phyloP scores from a whole-genome alignment of 2,113 vertebrate species.

The Gobiocypris rarus region DNA sequence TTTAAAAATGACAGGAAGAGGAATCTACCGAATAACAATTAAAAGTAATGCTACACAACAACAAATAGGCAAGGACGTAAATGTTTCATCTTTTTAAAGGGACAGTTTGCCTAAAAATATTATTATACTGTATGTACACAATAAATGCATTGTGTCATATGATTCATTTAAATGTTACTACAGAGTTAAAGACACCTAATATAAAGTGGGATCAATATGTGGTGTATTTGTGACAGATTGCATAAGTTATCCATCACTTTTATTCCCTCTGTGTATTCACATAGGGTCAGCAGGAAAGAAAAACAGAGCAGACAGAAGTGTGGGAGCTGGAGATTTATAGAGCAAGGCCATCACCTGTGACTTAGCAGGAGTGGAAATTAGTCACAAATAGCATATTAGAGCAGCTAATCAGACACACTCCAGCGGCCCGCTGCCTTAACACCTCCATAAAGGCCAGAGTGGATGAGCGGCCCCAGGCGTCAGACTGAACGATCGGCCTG shows the following conservation, averaged over 20 bases:
- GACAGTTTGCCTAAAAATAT: too few relatives aligned
- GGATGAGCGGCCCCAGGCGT: constrained; percentile 83
- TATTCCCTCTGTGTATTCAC: constrained; percentile 88
- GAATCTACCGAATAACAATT: not conserved
- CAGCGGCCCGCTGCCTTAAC: constrained; percentile 90
- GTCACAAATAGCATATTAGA: constrained; percentile 99
- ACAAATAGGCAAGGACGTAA: too few relatives aligned
- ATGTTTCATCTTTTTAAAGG: too few relatives aligned
- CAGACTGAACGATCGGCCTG: constrained; percentile 89
- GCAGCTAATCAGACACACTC: constrained; percentile 94
- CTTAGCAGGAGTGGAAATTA: constrained; percentile 92
- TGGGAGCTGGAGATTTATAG: constrained; percentile 82
- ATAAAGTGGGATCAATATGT: not conserved
- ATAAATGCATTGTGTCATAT: too few relatives aligned
- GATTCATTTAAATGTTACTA: too few relatives aligned
- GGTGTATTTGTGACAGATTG: not conserved
- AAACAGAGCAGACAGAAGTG: constrained; percentile 34
- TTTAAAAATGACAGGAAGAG: not conserved
- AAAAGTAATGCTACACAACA: not conserved
- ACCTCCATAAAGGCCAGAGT: constrained; percentile 90
- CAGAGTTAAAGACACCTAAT: too few relatives aligned
- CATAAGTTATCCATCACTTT: constrained; percentile 82
- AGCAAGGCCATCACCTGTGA: constrained; percentile 90
- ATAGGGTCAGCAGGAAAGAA: not conserved
- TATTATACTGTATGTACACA: too few relatives aligned